Evolutionary conservation across 2,113 vertebrate genomes (phyloP).

Genomic region (Pampusana beccarii): DNA sequence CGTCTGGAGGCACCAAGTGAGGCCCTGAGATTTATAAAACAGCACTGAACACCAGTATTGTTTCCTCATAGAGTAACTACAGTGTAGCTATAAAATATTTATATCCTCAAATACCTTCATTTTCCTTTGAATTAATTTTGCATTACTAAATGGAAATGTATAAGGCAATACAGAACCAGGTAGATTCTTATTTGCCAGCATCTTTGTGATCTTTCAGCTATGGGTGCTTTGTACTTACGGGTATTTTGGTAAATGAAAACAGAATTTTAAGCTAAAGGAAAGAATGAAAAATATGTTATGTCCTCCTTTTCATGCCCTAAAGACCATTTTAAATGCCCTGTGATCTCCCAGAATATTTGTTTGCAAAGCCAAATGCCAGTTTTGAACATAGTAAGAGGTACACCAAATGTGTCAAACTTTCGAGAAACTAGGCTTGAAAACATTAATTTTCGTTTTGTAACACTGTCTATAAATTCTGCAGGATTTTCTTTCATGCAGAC

Average conservation of each 20-base stretch:
- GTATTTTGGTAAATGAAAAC: not conserved
- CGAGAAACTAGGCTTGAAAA: not conserved
- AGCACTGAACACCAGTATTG: not conserved
- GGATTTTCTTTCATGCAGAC: conserved; percentile 11
- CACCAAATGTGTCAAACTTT: not conserved
- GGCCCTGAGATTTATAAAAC: not conserved
- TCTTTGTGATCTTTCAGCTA: not conserved
- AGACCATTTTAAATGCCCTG: not conserved
- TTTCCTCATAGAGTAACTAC: not conserved
- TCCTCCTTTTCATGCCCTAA: not conserved
- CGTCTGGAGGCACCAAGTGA: not conserved
- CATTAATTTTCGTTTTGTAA: not conserved
- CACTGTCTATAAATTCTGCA: not conserved
- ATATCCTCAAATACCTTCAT: not conserved
- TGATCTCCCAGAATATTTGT: not conserved
- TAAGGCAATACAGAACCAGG: not conserved
- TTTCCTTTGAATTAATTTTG: conserved; percentile 13
- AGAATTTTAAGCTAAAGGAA: not conserved
- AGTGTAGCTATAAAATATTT: not conserved
- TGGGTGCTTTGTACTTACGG: not conserved
- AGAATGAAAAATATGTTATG: not conserved
- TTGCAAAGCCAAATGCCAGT: not conserved
- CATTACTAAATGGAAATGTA: not conserved
- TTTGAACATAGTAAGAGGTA: not conserved
- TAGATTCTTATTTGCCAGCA: not conserved